Conservation (phyloP, 2,113 vertebrate genomes). For the Cranoglanis bouderius region DNA sequence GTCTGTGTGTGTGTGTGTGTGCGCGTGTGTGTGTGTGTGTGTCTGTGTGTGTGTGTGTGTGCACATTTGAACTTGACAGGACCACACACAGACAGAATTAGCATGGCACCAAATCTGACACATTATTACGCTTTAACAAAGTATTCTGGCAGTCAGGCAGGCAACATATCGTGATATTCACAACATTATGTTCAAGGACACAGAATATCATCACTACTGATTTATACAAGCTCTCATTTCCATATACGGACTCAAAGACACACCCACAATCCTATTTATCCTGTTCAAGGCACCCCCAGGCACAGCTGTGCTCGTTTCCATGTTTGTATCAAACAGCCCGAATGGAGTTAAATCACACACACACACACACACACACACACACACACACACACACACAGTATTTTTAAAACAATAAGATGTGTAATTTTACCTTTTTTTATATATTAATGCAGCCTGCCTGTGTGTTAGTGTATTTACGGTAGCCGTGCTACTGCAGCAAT, state of each 20-base stretch:
- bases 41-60: no score
- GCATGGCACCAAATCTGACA: background rate
- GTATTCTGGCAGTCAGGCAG: background rate
- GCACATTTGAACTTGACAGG: slow-evolving; percentile 22
- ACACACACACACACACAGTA: background rate
- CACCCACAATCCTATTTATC: no score
- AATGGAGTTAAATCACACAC: background rate
- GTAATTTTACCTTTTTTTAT: background rate
- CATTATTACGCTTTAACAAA: background rate
- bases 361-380: background rate
- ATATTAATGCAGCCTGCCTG: background rate
- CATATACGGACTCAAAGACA: background rate
- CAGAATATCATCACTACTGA: background rate
- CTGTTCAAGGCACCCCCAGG: no score
- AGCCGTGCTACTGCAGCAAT: background rate
- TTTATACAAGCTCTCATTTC: background rate
- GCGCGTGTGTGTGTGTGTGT: slow-evolving; percentile 33
- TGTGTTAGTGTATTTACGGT: background rate
- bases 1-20: slow-evolving; percentile 10
- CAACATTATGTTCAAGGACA: background rate
- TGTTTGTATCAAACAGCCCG: background rate
- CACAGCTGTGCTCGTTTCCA: background rate
- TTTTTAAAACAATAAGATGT: background rate
- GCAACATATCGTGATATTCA: background rate
- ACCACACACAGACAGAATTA: slow-evolving; percentile 18